A percentile compares a stretch with the other conserved stretches of the same genome.
Conservation (phyloP, 2,797 vertebrate species). For the Lepus townsendii region DNA sequence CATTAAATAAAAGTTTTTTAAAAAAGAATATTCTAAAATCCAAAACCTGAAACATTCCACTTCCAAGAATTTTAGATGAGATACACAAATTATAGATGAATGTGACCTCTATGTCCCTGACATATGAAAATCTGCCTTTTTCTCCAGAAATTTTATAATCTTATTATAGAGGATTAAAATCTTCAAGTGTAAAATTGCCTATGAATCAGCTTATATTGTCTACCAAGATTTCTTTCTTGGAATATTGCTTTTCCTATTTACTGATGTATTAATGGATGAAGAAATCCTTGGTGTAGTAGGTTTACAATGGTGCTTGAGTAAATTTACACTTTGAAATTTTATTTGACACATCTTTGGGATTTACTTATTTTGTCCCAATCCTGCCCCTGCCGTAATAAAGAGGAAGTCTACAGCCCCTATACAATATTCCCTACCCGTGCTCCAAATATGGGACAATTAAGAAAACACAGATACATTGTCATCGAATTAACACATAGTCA, state of each 20-base stretch:
- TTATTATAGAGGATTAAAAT: background rate
- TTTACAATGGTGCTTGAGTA: background rate
- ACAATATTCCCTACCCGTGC: background rate
- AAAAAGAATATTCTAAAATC: background rate
- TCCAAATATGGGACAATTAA: background rate
- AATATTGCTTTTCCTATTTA: background rate
- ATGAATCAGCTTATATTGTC: background rate
- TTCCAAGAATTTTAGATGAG: background rate
- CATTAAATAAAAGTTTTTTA: too few relatives aligned
- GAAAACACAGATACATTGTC: background rate
- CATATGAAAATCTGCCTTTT: background rate
- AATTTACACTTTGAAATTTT: background rate
- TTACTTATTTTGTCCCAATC: too few relatives aligned
- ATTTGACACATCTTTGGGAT: background rate
- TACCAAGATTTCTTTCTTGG: background rate
- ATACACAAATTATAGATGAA: background rate
- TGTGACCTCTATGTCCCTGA: background rate
- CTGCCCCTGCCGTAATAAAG: too few relatives aligned
- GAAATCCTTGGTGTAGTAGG: background rate
- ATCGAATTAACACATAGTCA: background rate
- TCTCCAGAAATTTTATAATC: background rate
- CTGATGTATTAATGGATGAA: background rate
- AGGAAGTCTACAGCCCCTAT: background rate
- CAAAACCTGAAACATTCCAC: too few relatives aligned
- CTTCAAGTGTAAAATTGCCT: background rate